Conservation (phyloP, 2,113 vertebrate species). For the Tapirus terrestris region DNA sequence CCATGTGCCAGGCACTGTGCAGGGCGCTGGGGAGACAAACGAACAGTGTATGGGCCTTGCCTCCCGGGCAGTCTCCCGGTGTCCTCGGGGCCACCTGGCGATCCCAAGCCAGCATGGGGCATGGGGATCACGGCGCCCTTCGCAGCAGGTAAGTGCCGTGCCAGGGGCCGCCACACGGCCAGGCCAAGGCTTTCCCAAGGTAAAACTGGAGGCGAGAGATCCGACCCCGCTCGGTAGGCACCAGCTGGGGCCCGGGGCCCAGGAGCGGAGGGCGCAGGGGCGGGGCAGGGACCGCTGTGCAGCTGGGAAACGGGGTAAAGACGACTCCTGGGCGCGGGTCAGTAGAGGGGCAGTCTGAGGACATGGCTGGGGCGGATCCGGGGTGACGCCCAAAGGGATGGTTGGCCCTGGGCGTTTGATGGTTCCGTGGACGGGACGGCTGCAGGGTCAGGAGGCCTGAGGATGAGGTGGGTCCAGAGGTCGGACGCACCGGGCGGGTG, state of each 20-base stretch:
- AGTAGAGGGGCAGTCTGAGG: neutral
- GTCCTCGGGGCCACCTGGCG: neutral
- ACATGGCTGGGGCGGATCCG: constrained; percentile 3
- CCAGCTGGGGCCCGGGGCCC: neutral
- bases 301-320: neutral
- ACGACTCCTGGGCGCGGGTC: neutral
- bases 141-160: neutral
- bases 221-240: neutral
- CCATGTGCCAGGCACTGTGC: neutral
- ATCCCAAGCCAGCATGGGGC: neutral
- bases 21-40: neutral
- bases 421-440: neutral
- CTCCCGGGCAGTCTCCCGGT: neutral
- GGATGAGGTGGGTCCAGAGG: neutral
- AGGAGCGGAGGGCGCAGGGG: neutral
- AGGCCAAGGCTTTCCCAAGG: neutral
- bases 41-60: neutral
- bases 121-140: neutral
- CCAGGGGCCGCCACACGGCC: neutral
- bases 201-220: neutral
- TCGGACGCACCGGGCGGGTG: neutral
- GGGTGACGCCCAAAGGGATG: neutral
- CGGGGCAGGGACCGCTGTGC: too few species aligned
- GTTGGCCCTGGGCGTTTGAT: neutral
- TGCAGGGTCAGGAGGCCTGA: neutral